Evolutionary conservation across 2,113 vertebrate species (phyloP).

Genomic region (Amphiprion percula): DNA sequence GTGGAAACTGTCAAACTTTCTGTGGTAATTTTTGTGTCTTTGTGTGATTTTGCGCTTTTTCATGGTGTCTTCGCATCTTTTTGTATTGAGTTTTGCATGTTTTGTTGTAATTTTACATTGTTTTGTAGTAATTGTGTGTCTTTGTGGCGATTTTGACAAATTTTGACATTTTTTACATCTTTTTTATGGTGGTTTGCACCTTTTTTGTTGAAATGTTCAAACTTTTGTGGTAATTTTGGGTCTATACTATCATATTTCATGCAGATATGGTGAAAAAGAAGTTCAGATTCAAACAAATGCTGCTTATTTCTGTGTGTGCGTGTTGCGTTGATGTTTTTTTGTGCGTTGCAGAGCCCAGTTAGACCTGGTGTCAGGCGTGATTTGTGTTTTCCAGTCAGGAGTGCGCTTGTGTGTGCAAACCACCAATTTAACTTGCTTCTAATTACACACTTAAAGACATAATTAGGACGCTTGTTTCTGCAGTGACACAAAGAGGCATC

Average conservation of each 20-base stretch:
- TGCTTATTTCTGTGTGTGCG: neutral
- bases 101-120: too few species aligned
- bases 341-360: constrained; percentile 44
- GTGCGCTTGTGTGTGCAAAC: constrained; percentile 74
- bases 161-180: too few species aligned
- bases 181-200: too few species aligned
- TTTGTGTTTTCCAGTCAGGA: constrained; percentile 71
- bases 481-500: constrained; percentile 67
- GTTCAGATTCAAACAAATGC: neutral
- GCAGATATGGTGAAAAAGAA: neutral
- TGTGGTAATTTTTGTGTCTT: too few species aligned
- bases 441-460: constrained; percentile 82
- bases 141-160: too few species aligned
- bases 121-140: too few species aligned
- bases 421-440: constrained; percentile 77
- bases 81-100: too few species aligned
- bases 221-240: too few species aligned
- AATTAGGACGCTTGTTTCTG: constrained; percentile 79
- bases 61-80: too few species aligned
- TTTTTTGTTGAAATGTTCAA: too few species aligned
- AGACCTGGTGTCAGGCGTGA: constrained; percentile 66
- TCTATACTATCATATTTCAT: neutral
- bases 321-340: neutral
- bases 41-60: too few species aligned
- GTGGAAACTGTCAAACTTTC: too few species aligned